Evolutionary conservation across 2,113 vertebrate species (phyloP).

Genomic region (Spilogale gracilis): DNA sequence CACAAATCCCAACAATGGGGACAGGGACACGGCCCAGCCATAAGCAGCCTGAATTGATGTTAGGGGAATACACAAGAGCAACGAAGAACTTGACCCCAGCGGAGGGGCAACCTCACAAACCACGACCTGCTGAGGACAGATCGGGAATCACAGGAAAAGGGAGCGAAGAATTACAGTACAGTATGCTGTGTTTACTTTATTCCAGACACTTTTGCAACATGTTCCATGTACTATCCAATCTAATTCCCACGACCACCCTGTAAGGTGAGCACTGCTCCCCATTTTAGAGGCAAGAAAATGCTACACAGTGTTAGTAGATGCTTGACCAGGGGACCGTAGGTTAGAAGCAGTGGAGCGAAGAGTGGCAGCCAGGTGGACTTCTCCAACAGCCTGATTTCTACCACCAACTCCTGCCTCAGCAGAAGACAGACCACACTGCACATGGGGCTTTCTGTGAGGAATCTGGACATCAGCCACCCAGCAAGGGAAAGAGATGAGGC

Average conservation of each 20-base stretch:
- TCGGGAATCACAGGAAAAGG: not conserved
- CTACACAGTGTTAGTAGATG: not conserved
- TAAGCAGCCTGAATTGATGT: not conserved
- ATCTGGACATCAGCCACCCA: not conserved
- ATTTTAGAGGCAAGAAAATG: not conserved
- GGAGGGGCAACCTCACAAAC: not conserved
- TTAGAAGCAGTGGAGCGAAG: not conserved
- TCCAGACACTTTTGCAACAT: not conserved
- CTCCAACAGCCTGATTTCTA: not conserved
- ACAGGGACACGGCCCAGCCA: not conserved
- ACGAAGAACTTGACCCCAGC: not conserved
- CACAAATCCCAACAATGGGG: not conserved
- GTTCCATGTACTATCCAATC: not conserved
- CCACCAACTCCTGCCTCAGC: not conserved
- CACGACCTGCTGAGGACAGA: not conserved
- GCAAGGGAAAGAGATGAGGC: not conserved
- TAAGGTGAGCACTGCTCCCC: not conserved
- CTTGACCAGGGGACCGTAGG: not conserved
- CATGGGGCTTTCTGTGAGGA: not conserved
- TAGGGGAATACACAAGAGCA: no score
- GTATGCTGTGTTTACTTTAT: fast-evolving
- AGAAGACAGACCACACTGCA: not conserved
- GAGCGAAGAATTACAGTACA: not conserved
- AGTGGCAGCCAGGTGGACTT: not conserved
- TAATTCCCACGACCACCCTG: not conserved